A percentile compares a stretch with the other conserved stretches of the same genome.
phyloP scores from a whole-genome alignment of 2,113 vertebrate species.

The Butastur rufipennis region DNA sequence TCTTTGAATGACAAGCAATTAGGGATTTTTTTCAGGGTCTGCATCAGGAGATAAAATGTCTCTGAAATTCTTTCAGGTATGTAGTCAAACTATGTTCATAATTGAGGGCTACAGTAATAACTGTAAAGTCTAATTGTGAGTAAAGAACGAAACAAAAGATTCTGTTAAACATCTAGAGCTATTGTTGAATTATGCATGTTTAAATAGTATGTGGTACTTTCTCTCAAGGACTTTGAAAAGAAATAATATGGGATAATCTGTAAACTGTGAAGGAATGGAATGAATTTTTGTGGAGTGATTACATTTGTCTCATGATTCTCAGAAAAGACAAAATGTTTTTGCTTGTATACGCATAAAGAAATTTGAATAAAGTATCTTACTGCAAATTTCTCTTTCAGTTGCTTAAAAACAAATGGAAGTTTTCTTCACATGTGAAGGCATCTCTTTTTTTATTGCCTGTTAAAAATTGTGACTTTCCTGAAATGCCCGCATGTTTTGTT shows the following conservation, averaged over 20 bases:
- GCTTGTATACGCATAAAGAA: neutral
- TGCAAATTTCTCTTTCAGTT: neutral
- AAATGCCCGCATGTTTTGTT: neutral
- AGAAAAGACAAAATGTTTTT: neutral
- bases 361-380: neutral
- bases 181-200: neutral
- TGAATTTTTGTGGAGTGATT: neutral
- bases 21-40: neutral
- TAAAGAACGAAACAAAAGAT: neutral
- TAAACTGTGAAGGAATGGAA: neutral
- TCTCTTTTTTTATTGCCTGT: neutral
- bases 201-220: neutral
- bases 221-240: neutral
- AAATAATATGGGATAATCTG: neutral
- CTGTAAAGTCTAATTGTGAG: neutral
- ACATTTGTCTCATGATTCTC: neutral
- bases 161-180: neutral
- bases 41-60: neutral
- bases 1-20: constrained; percentile 10
- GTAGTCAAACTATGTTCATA: neutral
- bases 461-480: neutral
- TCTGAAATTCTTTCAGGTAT: neutral
- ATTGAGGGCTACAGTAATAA: neutral
- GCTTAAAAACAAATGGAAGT: neutral
- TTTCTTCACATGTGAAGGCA: neutral